These are phyloP conservation scores for Seriola quinqueradiata DNA, from an alignment of 2,113 vertebrate species.

Conservation along the genomic window DNA sequence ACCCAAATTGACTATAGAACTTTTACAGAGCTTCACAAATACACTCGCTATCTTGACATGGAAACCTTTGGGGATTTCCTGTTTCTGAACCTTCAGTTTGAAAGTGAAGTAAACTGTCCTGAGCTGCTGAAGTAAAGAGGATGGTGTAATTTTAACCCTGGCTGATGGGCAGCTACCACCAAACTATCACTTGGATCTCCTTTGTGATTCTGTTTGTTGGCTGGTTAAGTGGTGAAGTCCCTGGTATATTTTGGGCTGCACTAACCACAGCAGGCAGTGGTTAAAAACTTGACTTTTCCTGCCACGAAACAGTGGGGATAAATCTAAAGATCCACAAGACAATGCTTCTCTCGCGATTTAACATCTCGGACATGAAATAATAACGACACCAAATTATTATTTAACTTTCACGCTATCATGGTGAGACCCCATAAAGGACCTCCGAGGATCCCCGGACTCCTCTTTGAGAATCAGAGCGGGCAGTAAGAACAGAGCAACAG, in stretches of 20 bases:
- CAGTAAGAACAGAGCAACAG: conserved; percentile 12
- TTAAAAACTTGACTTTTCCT: background rate
- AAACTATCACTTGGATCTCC: background rate
- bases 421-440: background rate
- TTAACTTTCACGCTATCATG: background rate
- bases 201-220: background rate
- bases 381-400: conserved; percentile 6
- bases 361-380: conserved; percentile 41
- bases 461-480: background rate
- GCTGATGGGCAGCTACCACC: background rate
- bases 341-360: background rate
- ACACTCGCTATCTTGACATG: too few relatives aligned
- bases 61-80: too few relatives aligned
- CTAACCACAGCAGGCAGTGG: too few relatives aligned
- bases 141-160: background rate
- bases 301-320: background rate
- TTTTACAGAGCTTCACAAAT: too few relatives aligned
- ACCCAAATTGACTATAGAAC: too few relatives aligned
- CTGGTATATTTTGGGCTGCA: background rate
- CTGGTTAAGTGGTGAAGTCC: background rate
- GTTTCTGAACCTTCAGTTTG: too few relatives aligned
- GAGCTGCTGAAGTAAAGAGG: background rate
- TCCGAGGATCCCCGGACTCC: background rate
- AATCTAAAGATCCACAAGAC: conserved; percentile 1
- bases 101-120: too few relatives aligned